These are phyloP conservation scores for Sardina pilchardus DNA, from an alignment of 2,113 vertebrate species.

Conservation along the genomic window DNA sequence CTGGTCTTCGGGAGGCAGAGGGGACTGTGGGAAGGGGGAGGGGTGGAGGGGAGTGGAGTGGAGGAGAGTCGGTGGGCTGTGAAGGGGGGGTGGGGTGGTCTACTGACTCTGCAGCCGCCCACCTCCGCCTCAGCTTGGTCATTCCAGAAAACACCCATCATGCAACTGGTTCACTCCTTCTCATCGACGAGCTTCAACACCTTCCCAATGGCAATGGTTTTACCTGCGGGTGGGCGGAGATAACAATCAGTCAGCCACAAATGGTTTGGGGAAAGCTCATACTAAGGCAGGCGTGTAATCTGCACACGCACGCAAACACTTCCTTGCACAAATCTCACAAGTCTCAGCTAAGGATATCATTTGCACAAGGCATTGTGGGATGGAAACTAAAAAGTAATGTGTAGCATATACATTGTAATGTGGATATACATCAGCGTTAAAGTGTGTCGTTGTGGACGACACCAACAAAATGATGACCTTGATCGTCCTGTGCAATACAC, in stretches of 20 bases:
- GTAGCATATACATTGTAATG: too few species aligned
- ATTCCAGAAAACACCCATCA: conserved; percentile 68
- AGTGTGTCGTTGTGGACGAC: too few species aligned
- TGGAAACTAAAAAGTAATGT: neutral
- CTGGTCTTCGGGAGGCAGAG: conserved; percentile 74
- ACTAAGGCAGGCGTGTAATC: neutral
- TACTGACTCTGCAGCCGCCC: conserved; percentile 75
- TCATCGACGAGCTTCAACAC: conserved; percentile 92
- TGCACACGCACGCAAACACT: neutral
- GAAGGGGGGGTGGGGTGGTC: conserved; percentile 79
- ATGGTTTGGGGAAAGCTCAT: neutral
- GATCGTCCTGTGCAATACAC: too few species aligned
- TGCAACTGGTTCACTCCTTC: conserved; percentile 82
- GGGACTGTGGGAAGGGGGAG: conserved; percentile 67
- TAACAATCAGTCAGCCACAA: neutral
- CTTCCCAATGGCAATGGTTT: conserved; percentile 93
- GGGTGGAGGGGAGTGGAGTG: conserved; percentile 75
- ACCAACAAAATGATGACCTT: too few species aligned
- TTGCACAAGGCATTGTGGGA: neutral
- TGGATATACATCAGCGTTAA: too few species aligned
- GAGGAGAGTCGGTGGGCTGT: conserved; percentile 76
- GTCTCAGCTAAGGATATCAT: too few species aligned
- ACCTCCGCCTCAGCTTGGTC: conserved; percentile 74
- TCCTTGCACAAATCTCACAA: too few species aligned
- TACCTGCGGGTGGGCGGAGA: conserved; percentile 68